A percentile compares a stretch with the other conserved stretches of the same genome.
Conservation (phyloP, 2,888 invertebrate genomes). For the Epistrophella euchroma region DNA sequence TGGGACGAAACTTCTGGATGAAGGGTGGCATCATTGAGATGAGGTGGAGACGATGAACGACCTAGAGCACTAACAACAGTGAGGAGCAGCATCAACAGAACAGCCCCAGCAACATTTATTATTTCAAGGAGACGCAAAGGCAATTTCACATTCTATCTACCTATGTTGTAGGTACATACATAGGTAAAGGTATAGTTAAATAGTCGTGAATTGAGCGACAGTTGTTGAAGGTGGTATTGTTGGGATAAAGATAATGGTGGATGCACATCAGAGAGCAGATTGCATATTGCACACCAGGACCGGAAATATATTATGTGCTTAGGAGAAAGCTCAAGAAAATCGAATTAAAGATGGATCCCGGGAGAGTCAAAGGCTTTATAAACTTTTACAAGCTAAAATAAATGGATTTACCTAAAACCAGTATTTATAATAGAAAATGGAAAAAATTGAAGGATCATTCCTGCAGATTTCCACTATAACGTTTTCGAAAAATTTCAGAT, state of each 20-base stretch:
- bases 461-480: not conserved
- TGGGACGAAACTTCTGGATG: conserved; percentile 22
- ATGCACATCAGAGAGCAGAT: conserved; percentile 17
- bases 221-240: conserved; percentile 29
- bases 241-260: not conserved
- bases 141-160: conserved; percentile 59
- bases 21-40: conserved; percentile 45
- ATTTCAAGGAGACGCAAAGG: conserved; percentile 70
- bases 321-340: conserved; percentile 17
- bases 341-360: conserved; percentile 23
- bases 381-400: not conserved
- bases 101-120: conserved; percentile 60
- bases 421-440: not conserved
- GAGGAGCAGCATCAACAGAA: conserved; percentile 35
- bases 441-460: not conserved
- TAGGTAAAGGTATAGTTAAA: not conserved
- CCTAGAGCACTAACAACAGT: conserved; percentile 62
- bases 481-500: not conserved
- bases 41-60: conserved; percentile 71
- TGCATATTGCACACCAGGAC: conserved; percentile 5
- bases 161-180: not conserved
- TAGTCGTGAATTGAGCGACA: conserved; percentile 39
- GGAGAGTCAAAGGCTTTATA: not conserved
- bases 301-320: not conserved
- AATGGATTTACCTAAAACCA: not conserved